Evolutionary conservation across 2,888 invertebrate species (phyloP).

Genomic region (Aspidapion aeneum): DNA sequence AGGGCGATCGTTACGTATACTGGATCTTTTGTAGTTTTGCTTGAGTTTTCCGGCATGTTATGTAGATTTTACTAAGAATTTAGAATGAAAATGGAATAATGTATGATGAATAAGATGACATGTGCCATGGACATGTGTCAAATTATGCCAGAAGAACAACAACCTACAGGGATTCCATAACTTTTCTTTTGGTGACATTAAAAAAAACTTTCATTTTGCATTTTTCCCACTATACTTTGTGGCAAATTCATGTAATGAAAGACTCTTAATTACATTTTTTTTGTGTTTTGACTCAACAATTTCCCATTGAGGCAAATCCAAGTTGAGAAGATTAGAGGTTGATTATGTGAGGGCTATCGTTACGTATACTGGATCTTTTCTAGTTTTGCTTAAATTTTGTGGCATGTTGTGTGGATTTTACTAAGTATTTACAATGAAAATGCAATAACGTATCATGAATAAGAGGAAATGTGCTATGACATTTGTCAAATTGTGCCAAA

Average conservation of each 20-base stretch:
- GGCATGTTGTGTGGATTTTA: slow-evolving; percentile 7
- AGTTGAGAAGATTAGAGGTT: slow-evolving; percentile 39
- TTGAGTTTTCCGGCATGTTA: slow-evolving; percentile 13
- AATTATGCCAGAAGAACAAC: too few species aligned
- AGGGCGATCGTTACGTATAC: slow-evolving; percentile 41
- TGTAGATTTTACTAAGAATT: slow-evolving; percentile 10
- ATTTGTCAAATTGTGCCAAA: too few species aligned
- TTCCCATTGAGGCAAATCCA: slow-evolving; percentile 40
- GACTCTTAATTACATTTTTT: slow-evolving; percentile 33
- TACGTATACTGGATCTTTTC: slow-evolving; percentile 35
- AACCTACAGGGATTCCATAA: too few species aligned
- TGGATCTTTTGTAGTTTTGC: slow-evolving; percentile 25
- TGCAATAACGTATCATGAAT: neutral
- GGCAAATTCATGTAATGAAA: slow-evolving; percentile 26
- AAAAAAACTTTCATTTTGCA: too few species aligned
- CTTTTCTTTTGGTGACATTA: slow-evolving; percentile 16
- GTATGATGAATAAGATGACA: neutral
- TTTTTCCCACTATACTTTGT: neutral
- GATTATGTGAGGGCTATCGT: slow-evolving; percentile 43
- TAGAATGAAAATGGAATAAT: slow-evolving; percentile 1
- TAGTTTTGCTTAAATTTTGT: slow-evolving; percentile 9
- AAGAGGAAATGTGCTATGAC: neutral
- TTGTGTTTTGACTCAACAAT: slow-evolving; percentile 33
- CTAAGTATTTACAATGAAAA: slow-evolving; percentile 13
- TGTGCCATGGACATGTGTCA: too few species aligned